These are phyloP conservation scores for Sebastes taczanowskii DNA, from an alignment of 2,797 vertebrate genomes.

Conservation along the genomic window DNA sequence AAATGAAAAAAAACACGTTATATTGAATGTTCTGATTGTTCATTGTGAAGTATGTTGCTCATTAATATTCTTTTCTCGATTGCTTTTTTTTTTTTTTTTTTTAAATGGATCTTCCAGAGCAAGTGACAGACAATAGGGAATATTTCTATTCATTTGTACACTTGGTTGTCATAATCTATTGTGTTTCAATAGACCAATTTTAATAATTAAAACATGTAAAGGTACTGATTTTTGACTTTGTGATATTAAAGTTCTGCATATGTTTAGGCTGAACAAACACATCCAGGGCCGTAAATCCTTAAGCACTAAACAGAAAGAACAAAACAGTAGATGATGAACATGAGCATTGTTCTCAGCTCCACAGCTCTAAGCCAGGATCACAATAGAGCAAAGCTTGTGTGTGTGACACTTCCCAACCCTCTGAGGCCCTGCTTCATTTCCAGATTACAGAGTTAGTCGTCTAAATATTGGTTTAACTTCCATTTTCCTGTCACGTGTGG, in stretches of 20 bases:
- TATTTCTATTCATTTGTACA: conserved; percentile 87
- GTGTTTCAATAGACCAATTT: conserved; percentile 87
- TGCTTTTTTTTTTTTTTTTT: conserved; percentile 51
- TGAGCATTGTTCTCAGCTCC: background rate
- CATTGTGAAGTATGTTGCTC: conserved; percentile 83
- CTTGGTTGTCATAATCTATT: conserved; percentile 88
- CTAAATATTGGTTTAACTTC: conserved; percentile 52
- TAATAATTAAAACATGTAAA: conserved; percentile 87
- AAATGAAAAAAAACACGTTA: conserved; percentile 69
- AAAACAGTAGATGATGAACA: background rate
- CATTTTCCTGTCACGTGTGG: conserved; percentile 37
- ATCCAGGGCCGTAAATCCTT: background rate
- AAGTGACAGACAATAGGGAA: conserved; percentile 75
- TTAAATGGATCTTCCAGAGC: conserved; percentile 82
- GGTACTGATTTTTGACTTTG: conserved; percentile 47
- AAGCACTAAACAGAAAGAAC: background rate
- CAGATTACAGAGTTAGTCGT: conserved; percentile 42
- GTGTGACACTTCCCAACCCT: conserved; percentile 9
- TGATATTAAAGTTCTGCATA: conserved; percentile 1
- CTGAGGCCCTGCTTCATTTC: background rate
- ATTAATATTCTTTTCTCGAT: conserved; percentile 72
- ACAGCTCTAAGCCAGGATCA: background rate
- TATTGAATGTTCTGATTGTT: conserved; percentile 83
- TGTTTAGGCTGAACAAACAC: background rate
- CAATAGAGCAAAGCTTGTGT: background rate